A percentile compares a stretch with the other conserved stretches of the same genome.
These are phyloP conservation scores for Pogonomyrmex californicus DNA, from an alignment of 1,140 invertebrate genomes.

Conservation along the genomic window DNA sequence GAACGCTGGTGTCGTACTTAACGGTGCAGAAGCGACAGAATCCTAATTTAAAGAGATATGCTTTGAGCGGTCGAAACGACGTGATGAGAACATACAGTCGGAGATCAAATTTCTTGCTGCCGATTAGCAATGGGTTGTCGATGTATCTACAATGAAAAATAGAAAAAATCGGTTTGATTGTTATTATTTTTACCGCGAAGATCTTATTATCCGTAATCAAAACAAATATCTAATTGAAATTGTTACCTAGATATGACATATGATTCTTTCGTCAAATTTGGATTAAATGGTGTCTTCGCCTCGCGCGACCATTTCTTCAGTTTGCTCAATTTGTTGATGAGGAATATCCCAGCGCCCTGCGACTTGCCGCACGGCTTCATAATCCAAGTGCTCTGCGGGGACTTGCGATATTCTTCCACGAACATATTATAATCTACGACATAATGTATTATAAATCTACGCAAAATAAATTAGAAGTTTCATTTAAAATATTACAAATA, in stretches of 20 bases:
- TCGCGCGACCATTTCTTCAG: conserved; percentile 95
- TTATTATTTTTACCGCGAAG: not conserved
- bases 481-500: not conserved
- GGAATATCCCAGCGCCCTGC: conserved; percentile 95
- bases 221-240: not conserved
- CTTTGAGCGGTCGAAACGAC: conserved; percentile 94
- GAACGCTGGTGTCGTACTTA: conserved; percentile 91
- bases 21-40: conserved; percentile 95
- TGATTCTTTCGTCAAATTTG: conserved; percentile 94
- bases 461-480: not conserved
- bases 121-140: conserved; percentile 94
- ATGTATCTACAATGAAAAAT: conserved; percentile 89
- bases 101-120: conserved; percentile 96
- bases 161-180: not conserved
- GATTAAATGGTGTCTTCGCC: conserved; percentile 93
- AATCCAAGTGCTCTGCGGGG: conserved; percentile 97
- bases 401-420: conserved; percentile 97
- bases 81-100: conserved; percentile 95
- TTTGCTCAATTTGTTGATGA: conserved; percentile 96
- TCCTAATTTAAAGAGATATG: conserved; percentile 92
- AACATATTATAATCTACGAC: conserved; percentile 96
- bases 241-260: conserved; percentile 94
- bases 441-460: not conserved
- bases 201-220: not conserved
- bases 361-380: conserved; percentile 98